phyloP scores from a whole-genome alignment of 2,113 vertebrate species.

The Protobothrops mucrosquamatus region DNA sequence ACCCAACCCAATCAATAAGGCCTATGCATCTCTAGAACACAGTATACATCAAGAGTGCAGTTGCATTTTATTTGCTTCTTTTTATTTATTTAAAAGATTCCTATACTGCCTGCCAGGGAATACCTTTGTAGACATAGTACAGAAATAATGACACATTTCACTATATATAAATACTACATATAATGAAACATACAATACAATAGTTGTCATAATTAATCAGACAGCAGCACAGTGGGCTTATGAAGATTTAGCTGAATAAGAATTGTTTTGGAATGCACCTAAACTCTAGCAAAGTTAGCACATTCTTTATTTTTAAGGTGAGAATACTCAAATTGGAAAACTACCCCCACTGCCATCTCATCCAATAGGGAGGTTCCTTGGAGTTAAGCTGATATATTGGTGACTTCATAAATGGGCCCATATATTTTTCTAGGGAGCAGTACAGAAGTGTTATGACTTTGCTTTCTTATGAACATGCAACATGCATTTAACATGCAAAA shows the following conservation, averaged over 20 bases:
- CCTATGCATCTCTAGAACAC: not conserved
- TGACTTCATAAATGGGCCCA: not conserved
- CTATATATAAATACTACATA: not conserved
- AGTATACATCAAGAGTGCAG: not conserved
- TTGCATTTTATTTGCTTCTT: not conserved
- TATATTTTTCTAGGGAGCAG: not conserved
- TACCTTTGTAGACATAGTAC: not conserved
- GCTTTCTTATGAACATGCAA: not conserved
- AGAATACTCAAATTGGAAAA: not conserved
- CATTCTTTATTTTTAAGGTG: not conserved
- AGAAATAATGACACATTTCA: not conserved
- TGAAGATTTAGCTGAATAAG: not conserved
- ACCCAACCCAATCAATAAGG: no score
- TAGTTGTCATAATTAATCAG: not conserved
- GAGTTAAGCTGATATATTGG: not conserved
- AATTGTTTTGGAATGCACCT: not conserved
- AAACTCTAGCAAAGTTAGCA: not conserved
- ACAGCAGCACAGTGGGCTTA: not conserved
- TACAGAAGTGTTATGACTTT: not conserved
- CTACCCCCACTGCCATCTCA: not conserved
- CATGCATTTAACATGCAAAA: not conserved
- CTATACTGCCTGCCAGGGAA: not conserved
- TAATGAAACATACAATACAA: not conserved
- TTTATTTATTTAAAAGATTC: not conserved
- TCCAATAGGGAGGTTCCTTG: not conserved